A percentile compares a stretch with the other conserved stretches of the same genome.
These are phyloP conservation scores for Cheiracanthium punctorium DNA, from an alignment of 2,888 invertebrate genomes.

Conservation along the genomic window DNA sequence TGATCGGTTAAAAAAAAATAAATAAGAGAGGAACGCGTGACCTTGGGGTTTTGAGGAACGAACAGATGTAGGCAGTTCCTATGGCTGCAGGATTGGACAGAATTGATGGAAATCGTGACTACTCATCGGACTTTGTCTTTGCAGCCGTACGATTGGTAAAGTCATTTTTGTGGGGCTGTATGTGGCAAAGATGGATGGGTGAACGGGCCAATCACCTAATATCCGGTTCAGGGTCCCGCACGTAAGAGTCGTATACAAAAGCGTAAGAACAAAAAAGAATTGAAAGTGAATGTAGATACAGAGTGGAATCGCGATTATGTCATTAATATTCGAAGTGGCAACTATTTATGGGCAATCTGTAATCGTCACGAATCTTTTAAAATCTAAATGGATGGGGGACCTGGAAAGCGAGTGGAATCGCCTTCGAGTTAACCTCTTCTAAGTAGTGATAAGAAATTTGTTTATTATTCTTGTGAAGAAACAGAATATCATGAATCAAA, in stretches of 20 bases:
- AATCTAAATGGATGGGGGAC: no score
- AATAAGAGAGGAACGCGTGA: neutral
- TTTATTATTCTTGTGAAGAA: no score
- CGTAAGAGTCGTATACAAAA: neutral
- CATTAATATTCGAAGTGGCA: neutral
- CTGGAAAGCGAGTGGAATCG: no score
- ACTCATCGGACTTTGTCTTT: neutral
- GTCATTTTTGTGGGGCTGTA: constrained; percentile 7
- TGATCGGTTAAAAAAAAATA: no score
- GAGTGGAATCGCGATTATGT: neutral
- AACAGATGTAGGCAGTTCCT: constrained; percentile 7
- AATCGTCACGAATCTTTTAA: neutral
- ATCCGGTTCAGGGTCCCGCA: constrained; percentile 2
- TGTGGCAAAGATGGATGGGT: neutral
- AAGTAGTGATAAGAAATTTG: no score
- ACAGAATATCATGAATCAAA: no score
- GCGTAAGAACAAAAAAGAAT: neutral
- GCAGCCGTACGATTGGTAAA: constrained; percentile 12
- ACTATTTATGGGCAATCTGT: neutral
- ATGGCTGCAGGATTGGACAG: neutral
- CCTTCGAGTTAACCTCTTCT: no score
- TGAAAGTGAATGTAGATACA: neutral
- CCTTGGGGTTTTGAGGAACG: neutral
- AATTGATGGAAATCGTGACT: constrained; percentile 10
- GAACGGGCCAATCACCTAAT: neutral